Conservation (phyloP, 2,888 invertebrate genomes). For the Drosophila nr. medialis region DNA sequence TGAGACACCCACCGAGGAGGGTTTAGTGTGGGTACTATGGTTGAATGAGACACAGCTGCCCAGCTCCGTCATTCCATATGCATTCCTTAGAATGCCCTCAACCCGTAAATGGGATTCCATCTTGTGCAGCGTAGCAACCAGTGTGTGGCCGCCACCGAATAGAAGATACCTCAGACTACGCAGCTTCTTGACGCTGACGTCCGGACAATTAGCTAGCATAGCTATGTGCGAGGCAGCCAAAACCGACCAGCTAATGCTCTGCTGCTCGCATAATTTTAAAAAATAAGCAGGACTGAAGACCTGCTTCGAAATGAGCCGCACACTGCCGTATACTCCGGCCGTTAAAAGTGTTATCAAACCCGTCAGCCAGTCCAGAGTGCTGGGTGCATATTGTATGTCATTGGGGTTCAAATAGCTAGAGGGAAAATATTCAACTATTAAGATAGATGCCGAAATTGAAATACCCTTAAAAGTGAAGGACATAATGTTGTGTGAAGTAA, state of each 20-base stretch:
- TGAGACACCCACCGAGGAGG: slow-evolving; percentile 71
- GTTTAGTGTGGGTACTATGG: slow-evolving; percentile 41
- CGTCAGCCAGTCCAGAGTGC: slow-evolving; percentile 68
- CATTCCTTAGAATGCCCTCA: slow-evolving; percentile 60
- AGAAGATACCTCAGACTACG: slow-evolving; percentile 56
- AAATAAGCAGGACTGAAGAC: slow-evolving; percentile 61
- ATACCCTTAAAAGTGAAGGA: neutral
- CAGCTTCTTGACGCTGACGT: slow-evolving; percentile 44
- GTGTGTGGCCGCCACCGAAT: slow-evolving; percentile 68
- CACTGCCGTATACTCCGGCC: slow-evolving; percentile 66
- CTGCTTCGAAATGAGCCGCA: slow-evolving; percentile 65
- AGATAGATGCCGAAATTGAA: neutral
- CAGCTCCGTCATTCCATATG: slow-evolving; percentile 74
- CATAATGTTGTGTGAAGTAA: neutral
- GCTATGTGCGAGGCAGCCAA: slow-evolving; percentile 70
- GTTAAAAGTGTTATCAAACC: slow-evolving; percentile 58
- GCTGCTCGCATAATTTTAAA: slow-evolving; percentile 63
- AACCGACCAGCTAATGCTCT: slow-evolving; percentile 60
- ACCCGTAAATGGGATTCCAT: slow-evolving; percentile 53
- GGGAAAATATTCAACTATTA: neutral
- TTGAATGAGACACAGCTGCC: slow-evolving; percentile 55
- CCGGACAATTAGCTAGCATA: slow-evolving; percentile 57
- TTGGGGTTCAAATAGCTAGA: slow-evolving; percentile 51
- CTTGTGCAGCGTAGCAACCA: slow-evolving; percentile 55
- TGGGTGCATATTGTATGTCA: slow-evolving; percentile 70